Conservation (phyloP, 2,797 vertebrate species). For the Zalophus californianus region DNA sequence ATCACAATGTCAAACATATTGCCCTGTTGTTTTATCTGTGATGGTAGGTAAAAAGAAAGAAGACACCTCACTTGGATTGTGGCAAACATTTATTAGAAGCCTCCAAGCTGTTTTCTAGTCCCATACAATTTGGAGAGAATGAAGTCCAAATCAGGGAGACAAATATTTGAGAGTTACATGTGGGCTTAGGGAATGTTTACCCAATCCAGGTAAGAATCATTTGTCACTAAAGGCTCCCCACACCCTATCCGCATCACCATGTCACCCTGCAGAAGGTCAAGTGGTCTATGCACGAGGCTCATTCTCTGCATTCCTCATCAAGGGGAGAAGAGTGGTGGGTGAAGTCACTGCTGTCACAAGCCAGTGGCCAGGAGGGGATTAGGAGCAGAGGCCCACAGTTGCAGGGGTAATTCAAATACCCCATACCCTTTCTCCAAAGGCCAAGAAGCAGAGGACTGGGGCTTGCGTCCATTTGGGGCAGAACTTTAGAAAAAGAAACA, state of each 20-base stretch:
- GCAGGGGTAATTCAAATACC: neutral
- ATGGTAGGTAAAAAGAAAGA: neutral
- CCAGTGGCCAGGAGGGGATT: neutral
- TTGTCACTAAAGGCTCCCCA: conserved; percentile 59
- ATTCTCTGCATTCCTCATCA: conserved; percentile 76
- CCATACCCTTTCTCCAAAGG: neutral
- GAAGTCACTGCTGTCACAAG: neutral
- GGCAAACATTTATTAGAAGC: conserved; percentile 43
- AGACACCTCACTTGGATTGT: neutral
- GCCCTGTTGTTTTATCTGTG: conserved; percentile 61
- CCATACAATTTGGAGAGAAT: conserved; percentile 50
- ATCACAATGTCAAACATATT: neutral
- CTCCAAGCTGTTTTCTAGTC: conserved; percentile 63
- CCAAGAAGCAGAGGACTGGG: neutral
- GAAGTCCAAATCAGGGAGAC: conserved; percentile 61
- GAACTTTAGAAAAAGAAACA: conserved; percentile 38
- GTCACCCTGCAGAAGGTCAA: conserved; percentile 75
- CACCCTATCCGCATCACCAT: neutral
- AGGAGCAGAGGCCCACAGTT: neutral
- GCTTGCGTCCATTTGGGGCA: neutral
- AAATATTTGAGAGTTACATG: conserved; percentile 74
- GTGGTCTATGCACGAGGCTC: conserved; percentile 62
- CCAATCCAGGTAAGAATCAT: conserved; percentile 63
- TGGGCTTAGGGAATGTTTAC: conserved; percentile 76
- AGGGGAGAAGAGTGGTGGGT: neutral